Conservation (phyloP, 2,797 vertebrate genomes). For the Sciaenops ocellatus region DNA sequence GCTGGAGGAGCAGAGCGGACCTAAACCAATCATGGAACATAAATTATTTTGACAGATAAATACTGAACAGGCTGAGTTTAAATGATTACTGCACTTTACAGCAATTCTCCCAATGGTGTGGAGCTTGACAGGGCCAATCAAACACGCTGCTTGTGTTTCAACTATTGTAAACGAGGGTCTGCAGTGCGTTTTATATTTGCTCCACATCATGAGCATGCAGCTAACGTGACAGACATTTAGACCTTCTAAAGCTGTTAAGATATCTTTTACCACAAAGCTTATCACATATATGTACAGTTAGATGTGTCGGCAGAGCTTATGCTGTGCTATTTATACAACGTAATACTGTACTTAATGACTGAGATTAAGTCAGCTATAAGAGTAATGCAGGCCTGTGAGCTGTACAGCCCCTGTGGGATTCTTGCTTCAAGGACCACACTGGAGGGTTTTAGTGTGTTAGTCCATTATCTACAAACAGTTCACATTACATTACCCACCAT, state of each 20-base stretch:
- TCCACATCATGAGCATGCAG: slow-evolving; percentile 1
- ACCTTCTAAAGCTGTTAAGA: slow-evolving; percentile 38
- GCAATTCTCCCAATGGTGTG: not conserved
- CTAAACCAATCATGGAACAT: not conserved
- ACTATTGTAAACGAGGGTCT: slow-evolving; percentile 21
- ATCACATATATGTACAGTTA: slow-evolving; percentile 36
- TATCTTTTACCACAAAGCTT: slow-evolving; percentile 44
- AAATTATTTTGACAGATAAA: slow-evolving; percentile 44
- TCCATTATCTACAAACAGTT: slow-evolving; percentile 21
- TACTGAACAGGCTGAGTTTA: slow-evolving; percentile 7
- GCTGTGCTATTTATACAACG: slow-evolving; percentile 58
- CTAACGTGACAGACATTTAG: slow-evolving; percentile 31
- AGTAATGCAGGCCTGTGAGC: slow-evolving; percentile 37
- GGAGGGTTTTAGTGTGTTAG: slow-evolving; percentile 20
- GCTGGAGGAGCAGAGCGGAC: slow-evolving; percentile 11
- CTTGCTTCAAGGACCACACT: slow-evolving; percentile 30
- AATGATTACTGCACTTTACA: slow-evolving; percentile 26
- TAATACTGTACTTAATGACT: slow-evolving; percentile 71
- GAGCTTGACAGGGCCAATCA: slow-evolving; percentile 32
- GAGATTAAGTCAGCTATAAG: slow-evolving; percentile 63
- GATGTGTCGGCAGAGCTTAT: slow-evolving; percentile 53
- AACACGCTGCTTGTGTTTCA: slow-evolving; percentile 36
- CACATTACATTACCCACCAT: not conserved
- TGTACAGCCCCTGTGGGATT: slow-evolving; percentile 22
- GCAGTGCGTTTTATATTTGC: slow-evolving; percentile 8